Evolutionary conservation across 1,140 invertebrate species (phyloP).

Genomic region (Listronotus bonariensis): DNA sequence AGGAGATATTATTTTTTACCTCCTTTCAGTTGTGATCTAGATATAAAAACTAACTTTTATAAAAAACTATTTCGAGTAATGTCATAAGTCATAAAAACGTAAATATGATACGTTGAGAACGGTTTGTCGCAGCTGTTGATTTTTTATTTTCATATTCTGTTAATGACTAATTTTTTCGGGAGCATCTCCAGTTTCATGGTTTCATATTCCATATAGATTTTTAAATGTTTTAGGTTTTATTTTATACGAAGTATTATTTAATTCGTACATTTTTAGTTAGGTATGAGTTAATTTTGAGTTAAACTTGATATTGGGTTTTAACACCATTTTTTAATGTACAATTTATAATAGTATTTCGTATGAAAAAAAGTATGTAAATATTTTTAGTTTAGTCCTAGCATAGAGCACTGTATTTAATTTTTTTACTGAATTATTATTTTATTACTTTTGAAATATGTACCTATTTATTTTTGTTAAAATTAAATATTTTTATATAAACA

Average conservation of each 20-base stretch:
- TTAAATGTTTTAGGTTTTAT: background rate
- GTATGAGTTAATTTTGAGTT: no score
- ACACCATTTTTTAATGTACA: no score
- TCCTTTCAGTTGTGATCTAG: conserved; percentile 43
- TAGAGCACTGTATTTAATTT: no score
- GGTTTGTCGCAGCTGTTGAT: conserved; percentile 45
- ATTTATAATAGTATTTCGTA: no score
- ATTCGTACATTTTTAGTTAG: no score
- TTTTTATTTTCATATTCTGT: conserved; percentile 33
- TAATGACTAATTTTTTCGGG: conserved; percentile 28
- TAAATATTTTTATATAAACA: conserved; percentile 41
- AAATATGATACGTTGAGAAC: conserved; percentile 50
- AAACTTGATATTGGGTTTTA: no score
- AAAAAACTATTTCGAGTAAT: conserved; percentile 34
- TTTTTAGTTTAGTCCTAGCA: no score
- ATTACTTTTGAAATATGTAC: background rate
- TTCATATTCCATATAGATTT: conserved; percentile 11
- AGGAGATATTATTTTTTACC: conserved; percentile 28
- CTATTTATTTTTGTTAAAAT: conserved; percentile 46
- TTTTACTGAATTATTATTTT: background rate
- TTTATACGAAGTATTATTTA: background rate
- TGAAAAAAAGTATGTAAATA: no score
- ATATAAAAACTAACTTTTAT: conserved; percentile 35
- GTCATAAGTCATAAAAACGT: conserved; percentile 40
- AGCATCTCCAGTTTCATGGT: conserved; percentile 12